Conservation (phyloP, 2,797 vertebrate species). For the Hybognathus amarus region DNA sequence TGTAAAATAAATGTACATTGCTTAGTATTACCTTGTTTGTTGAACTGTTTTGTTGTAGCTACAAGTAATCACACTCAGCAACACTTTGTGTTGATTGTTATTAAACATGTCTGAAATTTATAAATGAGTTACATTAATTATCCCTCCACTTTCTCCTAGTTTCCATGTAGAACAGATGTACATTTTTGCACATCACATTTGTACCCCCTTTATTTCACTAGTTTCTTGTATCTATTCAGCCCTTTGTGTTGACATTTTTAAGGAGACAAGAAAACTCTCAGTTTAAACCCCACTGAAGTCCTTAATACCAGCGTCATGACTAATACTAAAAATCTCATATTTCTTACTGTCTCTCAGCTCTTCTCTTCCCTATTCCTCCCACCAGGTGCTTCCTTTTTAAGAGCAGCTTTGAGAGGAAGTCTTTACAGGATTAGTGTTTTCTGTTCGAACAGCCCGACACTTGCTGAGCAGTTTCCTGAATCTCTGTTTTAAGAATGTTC, state of each 20-base stretch:
- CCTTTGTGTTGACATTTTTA: slow-evolving; percentile 24
- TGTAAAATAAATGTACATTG: not conserved
- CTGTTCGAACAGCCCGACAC: slow-evolving; percentile 18
- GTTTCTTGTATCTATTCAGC: not conserved
- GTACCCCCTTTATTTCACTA: not conserved
- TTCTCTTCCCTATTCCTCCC: not conserved
- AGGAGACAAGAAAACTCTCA: slow-evolving; percentile 11
- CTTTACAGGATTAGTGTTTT: slow-evolving; percentile 50
- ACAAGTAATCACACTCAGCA: not conserved
- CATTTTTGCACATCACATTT: not conserved
- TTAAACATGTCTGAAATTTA: not conserved
- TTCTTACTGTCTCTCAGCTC: slow-evolving; percentile 5
- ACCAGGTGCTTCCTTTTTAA: slow-evolving; percentile 39
- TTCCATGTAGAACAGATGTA: not conserved
- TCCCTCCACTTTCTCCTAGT: not conserved
- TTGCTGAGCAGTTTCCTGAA: slow-evolving; percentile 38
- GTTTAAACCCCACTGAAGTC: slow-evolving; percentile 18
- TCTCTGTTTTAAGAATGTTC: slow-evolving; percentile 34
- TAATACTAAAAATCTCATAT: slow-evolving; percentile 12
- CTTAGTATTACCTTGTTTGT: not conserved
- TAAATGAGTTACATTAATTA: not conserved
- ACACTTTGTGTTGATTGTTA: not conserved
- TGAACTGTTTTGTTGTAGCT: not conserved
- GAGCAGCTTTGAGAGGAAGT: slow-evolving; percentile 28
- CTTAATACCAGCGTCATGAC: slow-evolving; percentile 28